Conservation (phyloP, 2,797 vertebrate species). For the Dendrocincla fuliginosa region DNA sequence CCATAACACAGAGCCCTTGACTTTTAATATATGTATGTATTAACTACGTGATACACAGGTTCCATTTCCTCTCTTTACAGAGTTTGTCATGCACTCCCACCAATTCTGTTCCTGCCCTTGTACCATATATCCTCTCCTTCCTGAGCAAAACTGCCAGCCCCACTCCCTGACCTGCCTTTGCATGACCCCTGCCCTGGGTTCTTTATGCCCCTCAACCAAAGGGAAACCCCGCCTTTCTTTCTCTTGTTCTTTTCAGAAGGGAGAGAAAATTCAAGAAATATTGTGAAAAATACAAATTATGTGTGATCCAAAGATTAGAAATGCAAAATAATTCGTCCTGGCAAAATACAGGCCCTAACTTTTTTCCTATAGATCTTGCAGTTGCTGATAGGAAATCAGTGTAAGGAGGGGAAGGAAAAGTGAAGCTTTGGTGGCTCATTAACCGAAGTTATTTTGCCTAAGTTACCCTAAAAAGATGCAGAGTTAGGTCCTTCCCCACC, state of each 20-base stretch:
- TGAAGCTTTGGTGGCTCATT: not conserved
- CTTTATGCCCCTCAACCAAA: not conserved
- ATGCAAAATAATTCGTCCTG: not conserved
- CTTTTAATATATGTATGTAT: not conserved
- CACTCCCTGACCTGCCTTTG: accelerated
- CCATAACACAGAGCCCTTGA: not conserved
- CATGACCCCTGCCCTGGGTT: not conserved
- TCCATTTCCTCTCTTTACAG: not conserved
- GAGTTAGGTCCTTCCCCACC: not conserved
- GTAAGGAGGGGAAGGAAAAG: not conserved
- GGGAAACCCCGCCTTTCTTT: not conserved
- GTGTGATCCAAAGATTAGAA: not conserved
- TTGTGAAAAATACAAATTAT: not conserved
- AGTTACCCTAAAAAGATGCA: not conserved
- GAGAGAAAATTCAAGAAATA: not conserved
- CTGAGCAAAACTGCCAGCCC: not conserved
- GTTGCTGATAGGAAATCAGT: not conserved
- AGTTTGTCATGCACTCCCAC: not conserved
- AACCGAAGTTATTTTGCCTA: not conserved
- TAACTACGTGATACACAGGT: not conserved
- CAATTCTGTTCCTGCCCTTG: not conserved
- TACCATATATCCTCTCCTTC: not conserved
- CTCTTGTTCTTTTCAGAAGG: not conserved
- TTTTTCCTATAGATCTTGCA: not conserved
- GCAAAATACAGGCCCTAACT: not conserved